These are phyloP conservation scores for Limosa lapponica DNA, from an alignment of 2,797 vertebrate species.

Conservation along the genomic window DNA sequence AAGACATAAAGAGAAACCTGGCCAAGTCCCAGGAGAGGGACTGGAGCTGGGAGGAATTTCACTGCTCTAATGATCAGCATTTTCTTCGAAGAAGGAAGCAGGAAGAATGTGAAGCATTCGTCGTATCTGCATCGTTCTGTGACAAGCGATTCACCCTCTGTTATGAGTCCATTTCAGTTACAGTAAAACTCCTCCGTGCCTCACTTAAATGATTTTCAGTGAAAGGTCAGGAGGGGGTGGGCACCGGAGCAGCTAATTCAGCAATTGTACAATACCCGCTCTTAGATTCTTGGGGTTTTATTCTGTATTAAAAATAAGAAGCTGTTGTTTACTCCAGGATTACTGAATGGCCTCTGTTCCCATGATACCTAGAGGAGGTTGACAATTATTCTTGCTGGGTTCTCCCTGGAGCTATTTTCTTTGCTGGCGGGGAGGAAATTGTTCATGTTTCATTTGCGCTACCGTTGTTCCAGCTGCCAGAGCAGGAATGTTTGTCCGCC, in stretches of 20 bases:
- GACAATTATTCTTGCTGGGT: slow-evolving; percentile 25
- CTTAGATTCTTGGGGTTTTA: not conserved
- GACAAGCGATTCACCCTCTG: not conserved
- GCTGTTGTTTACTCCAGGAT: not conserved
- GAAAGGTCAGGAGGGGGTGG: not conserved
- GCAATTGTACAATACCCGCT: not conserved
- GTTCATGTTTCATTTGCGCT: slow-evolving; percentile 27
- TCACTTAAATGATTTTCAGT: slow-evolving; percentile 26
- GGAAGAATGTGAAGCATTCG: slow-evolving; percentile 36
- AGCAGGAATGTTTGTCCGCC: slow-evolving; percentile 23
- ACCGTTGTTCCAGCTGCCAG: slow-evolving; percentile 44
- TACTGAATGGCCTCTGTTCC: slow-evolving; percentile 31
- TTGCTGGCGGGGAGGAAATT: slow-evolving; percentile 51
- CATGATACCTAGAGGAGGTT: slow-evolving; percentile 11
- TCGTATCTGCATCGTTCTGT: not conserved
- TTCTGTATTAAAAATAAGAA: slow-evolving; percentile 43
- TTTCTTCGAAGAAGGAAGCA: not conserved
- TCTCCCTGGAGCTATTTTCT: slow-evolving; percentile 58
- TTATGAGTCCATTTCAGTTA: not conserved
- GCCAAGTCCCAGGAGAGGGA: not conserved
- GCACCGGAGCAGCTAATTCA: not conserved
- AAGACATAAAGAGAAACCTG: not conserved
- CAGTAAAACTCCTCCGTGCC: not conserved
- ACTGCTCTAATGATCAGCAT: not conserved
- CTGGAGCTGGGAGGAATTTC: slow-evolving; percentile 24